Evolutionary conservation across 2,113 vertebrate genomes (phyloP).

Genomic region (Emydocephalus ijimae): DNA sequence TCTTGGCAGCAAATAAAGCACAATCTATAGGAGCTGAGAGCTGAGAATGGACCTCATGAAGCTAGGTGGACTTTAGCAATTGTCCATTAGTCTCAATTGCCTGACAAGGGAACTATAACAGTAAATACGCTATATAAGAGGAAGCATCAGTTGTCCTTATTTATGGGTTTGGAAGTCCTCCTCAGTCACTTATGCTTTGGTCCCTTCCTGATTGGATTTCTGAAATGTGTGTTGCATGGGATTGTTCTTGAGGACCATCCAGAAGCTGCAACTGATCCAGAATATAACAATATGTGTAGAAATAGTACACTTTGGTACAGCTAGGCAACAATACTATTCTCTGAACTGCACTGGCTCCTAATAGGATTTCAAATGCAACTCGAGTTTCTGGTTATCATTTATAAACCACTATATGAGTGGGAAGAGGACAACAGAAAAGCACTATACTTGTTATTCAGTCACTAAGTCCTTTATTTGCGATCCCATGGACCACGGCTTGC

Average conservation of each 20-base stretch:
- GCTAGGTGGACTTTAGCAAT: not conserved
- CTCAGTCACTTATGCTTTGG: not conserved
- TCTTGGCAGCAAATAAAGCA: not conserved
- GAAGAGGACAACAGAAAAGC: not conserved
- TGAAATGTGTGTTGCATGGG: not conserved
- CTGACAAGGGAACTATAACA: not conserved
- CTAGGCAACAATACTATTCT: not conserved
- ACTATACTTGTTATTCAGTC: not conserved
- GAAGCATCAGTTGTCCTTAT: not conserved
- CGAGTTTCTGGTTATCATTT: not conserved
- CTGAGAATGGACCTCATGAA: not conserved
- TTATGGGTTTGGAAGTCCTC: not conserved
- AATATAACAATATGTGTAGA: not conserved
- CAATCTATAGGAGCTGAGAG: not conserved
- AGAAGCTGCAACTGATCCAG: not conserved
- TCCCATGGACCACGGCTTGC: not conserved
- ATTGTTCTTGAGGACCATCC: not conserved
- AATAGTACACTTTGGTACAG: not conserved
- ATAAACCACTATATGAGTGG: not conserved
- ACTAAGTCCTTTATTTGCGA: not conserved
- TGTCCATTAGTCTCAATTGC: not conserved
- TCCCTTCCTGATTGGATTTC: not conserved
- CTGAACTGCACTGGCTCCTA: not conserved
- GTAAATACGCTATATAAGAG: not conserved
- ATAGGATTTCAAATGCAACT: not conserved